phyloP scores from a whole-genome alignment of 35 echinoderm and acorn worm species.

The Anneissia japonica region DNA sequence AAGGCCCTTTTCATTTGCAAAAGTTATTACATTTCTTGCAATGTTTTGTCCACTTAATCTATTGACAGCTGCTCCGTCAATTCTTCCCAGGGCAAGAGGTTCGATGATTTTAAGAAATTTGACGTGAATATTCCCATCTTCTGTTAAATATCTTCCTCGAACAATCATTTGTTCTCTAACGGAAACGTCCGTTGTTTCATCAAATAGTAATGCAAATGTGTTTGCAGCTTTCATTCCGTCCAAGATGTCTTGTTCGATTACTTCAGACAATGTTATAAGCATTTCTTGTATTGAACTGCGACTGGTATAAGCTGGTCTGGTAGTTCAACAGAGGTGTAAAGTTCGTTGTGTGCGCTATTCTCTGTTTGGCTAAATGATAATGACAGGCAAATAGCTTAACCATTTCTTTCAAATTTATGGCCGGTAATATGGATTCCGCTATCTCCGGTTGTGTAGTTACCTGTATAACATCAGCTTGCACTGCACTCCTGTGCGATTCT shows the following conservation, averaged over 20 bases:
- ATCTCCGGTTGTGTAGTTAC: neutral
- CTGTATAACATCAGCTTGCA: neutral
- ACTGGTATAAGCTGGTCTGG: neutral
- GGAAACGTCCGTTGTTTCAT: conserved; percentile 33
- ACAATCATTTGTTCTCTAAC: conserved; percentile 38
- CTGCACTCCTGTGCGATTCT: neutral
- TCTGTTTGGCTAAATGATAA: conserved; percentile 37
- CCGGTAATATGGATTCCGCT: neutral
- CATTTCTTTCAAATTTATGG: conserved; percentile 18
- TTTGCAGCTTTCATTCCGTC: conserved; percentile 11
- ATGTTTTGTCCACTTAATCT: neutral
- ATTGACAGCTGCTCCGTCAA: neutral
- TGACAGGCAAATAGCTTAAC: conserved; percentile 12
- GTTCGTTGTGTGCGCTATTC: conserved; percentile 38
- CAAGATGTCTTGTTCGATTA: conserved; percentile 22
- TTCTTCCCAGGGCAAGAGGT: neutral
- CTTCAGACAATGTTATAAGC: conserved; percentile 4
- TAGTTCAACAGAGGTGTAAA: conserved; percentile 31
- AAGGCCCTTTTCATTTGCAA: neutral
- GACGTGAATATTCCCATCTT: conserved; percentile 16
- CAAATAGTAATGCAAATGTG: conserved; percentile 32
- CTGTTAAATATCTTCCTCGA: conserved; percentile 1
- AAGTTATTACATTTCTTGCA: conserved; percentile 4
- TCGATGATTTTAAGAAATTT: conserved; percentile 33
- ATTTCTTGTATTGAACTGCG: conserved; percentile 27